phyloP scores from a whole-genome alignment of 1,140 invertebrate genomes.

The Drosophila pruinosa region DNA sequence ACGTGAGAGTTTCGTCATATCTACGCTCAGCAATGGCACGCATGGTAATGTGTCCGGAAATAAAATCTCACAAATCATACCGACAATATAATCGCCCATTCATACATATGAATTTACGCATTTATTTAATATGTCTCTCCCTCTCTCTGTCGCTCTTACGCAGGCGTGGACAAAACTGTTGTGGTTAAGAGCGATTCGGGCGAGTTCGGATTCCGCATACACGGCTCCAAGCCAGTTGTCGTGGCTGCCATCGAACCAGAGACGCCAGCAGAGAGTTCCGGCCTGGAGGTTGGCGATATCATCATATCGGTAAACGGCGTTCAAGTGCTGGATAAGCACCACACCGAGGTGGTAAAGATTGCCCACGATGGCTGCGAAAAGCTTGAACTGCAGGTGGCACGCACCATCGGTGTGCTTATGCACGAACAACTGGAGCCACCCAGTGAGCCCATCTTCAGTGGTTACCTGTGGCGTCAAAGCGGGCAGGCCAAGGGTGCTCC shows the following conservation, averaged over 20 bases:
- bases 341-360: slow-evolving; percentile 97
- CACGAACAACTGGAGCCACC: slow-evolving; percentile 85
- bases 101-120: slow-evolving; percentile 1
- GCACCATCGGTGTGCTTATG: slow-evolving; percentile 91
- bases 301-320: slow-evolving; percentile 95
- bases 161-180: slow-evolving; percentile 94
- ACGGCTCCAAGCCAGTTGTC: slow-evolving; percentile 96
- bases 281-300: slow-evolving; percentile 96
- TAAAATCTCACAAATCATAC: slow-evolving; percentile 70
- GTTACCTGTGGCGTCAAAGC: slow-evolving; percentile 91
- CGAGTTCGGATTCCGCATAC: slow-evolving; percentile 97
- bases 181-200: slow-evolving; percentile 91
- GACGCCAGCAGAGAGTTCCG: slow-evolving; percentile 94
- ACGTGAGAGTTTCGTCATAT: slow-evolving; percentile 88
- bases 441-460: slow-evolving; percentile 87
- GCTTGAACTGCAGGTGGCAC: slow-evolving; percentile 93
- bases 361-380: slow-evolving; percentile 94
- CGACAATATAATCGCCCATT: not conserved
- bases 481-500: slow-evolving; percentile 84
- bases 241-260: slow-evolving; percentile 97
- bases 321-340: slow-evolving; percentile 94
- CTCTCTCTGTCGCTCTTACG: not conserved
- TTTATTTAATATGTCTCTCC: not conserved
- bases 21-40: slow-evolving; percentile 84
- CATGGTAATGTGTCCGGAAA: slow-evolving; percentile 84